phyloP scores from a whole-genome alignment of 1,140 invertebrate species.

The Battus philenor region DNA sequence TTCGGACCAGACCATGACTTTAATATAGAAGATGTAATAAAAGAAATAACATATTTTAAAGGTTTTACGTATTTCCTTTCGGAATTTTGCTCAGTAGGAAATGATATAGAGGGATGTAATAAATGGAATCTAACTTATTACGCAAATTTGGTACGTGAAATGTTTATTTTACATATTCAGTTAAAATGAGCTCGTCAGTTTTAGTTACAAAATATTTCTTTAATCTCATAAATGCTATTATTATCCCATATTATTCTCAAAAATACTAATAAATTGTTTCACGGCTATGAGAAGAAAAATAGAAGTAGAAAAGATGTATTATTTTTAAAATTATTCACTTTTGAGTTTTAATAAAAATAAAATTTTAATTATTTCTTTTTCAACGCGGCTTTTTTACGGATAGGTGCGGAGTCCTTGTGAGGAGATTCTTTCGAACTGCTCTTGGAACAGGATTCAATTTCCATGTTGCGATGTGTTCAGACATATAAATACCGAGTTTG shows the following conservation, averaged over 20 bases:
- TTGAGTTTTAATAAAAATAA: too few relatives aligned
- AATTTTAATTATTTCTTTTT: too few relatives aligned
- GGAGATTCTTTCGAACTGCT: conserved; percentile 76
- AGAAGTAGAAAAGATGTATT: too few relatives aligned
- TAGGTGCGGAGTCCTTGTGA: conserved; percentile 78
- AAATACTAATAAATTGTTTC: too few relatives aligned
- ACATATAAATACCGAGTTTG: conserved; percentile 80
- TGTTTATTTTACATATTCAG: too few relatives aligned
- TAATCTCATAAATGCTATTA: too few relatives aligned
- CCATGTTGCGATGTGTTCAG: conserved; percentile 81
- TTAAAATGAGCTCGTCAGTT: too few relatives aligned
- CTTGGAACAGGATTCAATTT: conserved; percentile 78
- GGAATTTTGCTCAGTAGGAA: conserved; percentile 76
- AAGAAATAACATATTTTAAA: conserved; percentile 81
- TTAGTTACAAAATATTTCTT: too few relatives aligned
- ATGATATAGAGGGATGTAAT: conserved; percentile 72
- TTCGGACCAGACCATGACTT: conserved; percentile 81
- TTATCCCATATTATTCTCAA: too few relatives aligned
- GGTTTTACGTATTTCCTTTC: conserved; percentile 80
- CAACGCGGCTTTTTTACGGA: too few relatives aligned
- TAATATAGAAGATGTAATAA: conserved; percentile 81
- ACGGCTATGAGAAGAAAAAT: too few relatives aligned
- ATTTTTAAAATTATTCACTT: too few relatives aligned
- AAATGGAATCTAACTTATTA: conserved; percentile 77
- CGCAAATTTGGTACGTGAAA: conserved; percentile 63